A percentile compares a stretch with the other conserved stretches of the same genome.
These are phyloP conservation scores for Dreissena polymorpha DNA, from an alignment of 1,140 invertebrate genomes.

Conservation along the genomic window DNA sequence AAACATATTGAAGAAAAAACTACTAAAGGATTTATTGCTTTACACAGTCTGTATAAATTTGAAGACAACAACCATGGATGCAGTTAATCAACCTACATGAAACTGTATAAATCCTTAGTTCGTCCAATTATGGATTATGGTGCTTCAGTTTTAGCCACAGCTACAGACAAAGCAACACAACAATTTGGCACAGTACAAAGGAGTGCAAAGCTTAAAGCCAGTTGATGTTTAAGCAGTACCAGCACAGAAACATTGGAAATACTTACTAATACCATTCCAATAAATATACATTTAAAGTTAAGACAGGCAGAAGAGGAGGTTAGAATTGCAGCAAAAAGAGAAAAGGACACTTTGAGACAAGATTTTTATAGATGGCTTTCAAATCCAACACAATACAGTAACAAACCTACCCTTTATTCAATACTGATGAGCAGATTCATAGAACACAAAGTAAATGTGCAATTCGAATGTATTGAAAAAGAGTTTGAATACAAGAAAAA, in stretches of 20 bases:
- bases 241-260: slow-evolving; percentile 1
- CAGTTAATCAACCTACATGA: slow-evolving; percentile 2
- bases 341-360: not conserved
- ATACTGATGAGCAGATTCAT: slow-evolving; percentile 2
- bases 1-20: not conserved
- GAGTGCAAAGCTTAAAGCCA: slow-evolving; percentile 12
- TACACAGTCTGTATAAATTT: not conserved
- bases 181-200: slow-evolving; percentile 4
- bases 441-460: not conserved
- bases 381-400: not conserved
- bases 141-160: not conserved
- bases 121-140: not conserved
- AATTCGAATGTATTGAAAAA: slow-evolving; percentile 18
- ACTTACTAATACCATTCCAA: slow-evolving; percentile 3
- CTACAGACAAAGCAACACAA: not conserved
- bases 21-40: slow-evolving; percentile 1
- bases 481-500: slow-evolving; percentile 25
- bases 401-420: not conserved
- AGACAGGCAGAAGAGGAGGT: slow-evolving; percentile 3
- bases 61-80: not conserved
- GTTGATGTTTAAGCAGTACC: slow-evolving; percentile 1
- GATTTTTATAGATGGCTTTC: slow-evolving; percentile 11
- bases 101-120: slow-evolving; percentile 2
- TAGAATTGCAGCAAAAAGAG: slow-evolving; percentile 1
- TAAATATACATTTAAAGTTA: slow-evolving; percentile 11